Conservation (phyloP, 2,113 vertebrate genomes). For the mouse (Mus musculus) region GRCm39 chr6:22976501-22977000, state of each 20-base stretch:
- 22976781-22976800: neutral
- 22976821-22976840: constrained; percentile 3
- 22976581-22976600: neutral
- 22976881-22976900: neutral
- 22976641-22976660: neutral
- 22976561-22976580: neutral
- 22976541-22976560: neutral
- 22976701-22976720: constrained; percentile 29
- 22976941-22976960: neutral
- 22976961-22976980: neutral
- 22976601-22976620: neutral
- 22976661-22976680: neutral
- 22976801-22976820: neutral
- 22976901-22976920: constrained; percentile 11
- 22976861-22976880: neutral
- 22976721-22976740: neutral
- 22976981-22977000: neutral
- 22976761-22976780: neutral
- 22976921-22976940: neutral
- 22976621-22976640: neutral
- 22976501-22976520: neutral
- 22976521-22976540: neutral
- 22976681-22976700: neutral
- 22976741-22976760: constrained; percentile 44
- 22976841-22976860: neutral